Evolutionary conservation across 2,113 vertebrate species (phyloP), one percentile per base, ranked within the genome.

Genomic region (Talpa occidentalis): DNA sequence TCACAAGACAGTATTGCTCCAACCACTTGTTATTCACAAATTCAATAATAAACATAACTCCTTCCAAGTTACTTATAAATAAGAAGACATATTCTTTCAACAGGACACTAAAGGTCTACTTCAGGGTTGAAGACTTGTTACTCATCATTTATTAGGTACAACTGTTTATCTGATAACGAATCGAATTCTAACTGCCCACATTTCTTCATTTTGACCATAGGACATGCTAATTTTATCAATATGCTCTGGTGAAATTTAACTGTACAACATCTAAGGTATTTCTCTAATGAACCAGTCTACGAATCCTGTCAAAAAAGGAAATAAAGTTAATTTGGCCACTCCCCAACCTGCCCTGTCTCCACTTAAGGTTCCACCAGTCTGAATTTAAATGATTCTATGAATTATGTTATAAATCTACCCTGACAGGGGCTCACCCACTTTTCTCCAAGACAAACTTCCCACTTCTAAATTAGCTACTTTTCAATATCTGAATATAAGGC

Each of bases 401-500:
- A 82, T 77, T 54, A 74, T 37, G 11, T 60, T 69, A 91, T 16
- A 37, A 37, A 66, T 80, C 22, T 40, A 72, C 26, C 32, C 52
- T 66, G 59, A 19, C 49, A 84, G 19, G 26, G 62, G 56, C 40
- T 93, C 62, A 77, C 52, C 70, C 28, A 77, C 37, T 62, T 49
- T 91, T 85, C 74, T 72, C 62, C 52, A n/a, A 54, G 30, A 94
- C 22, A 64, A 94, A 88, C 44, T 62, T 69, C 37, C 54, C 40
- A 81, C 10, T 87, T 88, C 79, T 94, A 56, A 16, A 95, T 54
- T 87, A 89, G 32, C 12, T 78, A 88, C 30, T 88, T 87, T 88
- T 52, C 19, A 52, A 70, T 59, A 15, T 64, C 93, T 12, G 15
- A 90, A 62, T 62, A 64, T 49, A 79, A 59, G 64, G n/a, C 17